Percentiles rank a stretch among this genome's conserved stretches.
Evolutionary conservation across 1,140 invertebrate genomes (phyloP).

Genomic region (Phortica variegata): DNA sequence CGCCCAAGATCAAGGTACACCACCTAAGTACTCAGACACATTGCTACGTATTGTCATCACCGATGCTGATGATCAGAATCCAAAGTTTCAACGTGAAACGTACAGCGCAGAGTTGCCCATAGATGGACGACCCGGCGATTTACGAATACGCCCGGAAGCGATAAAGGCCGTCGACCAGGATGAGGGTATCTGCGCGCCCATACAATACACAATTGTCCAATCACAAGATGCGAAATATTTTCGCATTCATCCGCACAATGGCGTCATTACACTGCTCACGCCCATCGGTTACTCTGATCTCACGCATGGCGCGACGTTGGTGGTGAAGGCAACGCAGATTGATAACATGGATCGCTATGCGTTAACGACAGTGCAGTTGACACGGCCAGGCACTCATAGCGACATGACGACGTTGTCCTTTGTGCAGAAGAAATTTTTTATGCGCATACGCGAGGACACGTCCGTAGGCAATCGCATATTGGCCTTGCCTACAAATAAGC

Average conservation of each 20-base stretch:
- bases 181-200: slow-evolving; percentile 68
- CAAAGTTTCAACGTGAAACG: slow-evolving; percentile 73
- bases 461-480: slow-evolving; percentile 71
- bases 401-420: slow-evolving; percentile 63
- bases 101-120: slow-evolving; percentile 72
- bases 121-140: slow-evolving; percentile 44
- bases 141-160: slow-evolving; percentile 62
- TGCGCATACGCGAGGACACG: slow-evolving; percentile 74
- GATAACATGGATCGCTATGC: slow-evolving; percentile 88
- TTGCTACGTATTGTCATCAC: slow-evolving; percentile 76
- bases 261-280: slow-evolving; percentile 63
- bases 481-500: slow-evolving; percentile 64
- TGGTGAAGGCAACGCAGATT: slow-evolving; percentile 78
- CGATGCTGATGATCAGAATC: slow-evolving; percentile 93
- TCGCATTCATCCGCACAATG: slow-evolving; percentile 65
- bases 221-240: slow-evolving; percentile 57
- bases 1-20: slow-evolving; percentile 82
- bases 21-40: slow-evolving; percentile 74
- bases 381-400: slow-evolving; percentile 50
- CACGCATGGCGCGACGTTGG: slow-evolving; percentile 67
- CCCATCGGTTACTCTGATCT: slow-evolving; percentile 65
- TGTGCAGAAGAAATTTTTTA: slow-evolving; percentile 70
- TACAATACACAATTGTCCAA: slow-evolving; percentile 65
- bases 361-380: slow-evolving; percentile 74
- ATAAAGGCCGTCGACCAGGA: slow-evolving; percentile 74